Conservation (phyloP, 2,797 vertebrate genomes). For the Lemur catta region DNA sequence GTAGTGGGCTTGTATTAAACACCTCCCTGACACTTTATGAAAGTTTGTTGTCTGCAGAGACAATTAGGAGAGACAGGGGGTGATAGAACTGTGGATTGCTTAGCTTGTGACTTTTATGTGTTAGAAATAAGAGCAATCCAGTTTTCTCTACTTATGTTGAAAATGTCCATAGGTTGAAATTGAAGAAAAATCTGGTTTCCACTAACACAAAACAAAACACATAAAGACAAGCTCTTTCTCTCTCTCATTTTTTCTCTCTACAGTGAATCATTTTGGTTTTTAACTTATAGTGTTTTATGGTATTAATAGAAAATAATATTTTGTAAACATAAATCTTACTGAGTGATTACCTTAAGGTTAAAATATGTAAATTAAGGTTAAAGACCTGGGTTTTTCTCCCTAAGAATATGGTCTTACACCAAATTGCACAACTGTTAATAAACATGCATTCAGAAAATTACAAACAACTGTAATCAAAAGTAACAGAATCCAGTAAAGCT, state of each 20-base stretch:
- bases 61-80: not conserved
- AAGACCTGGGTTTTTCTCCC: not conserved
- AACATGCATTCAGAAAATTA: not conserved
- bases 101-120: not conserved
- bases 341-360: not conserved
- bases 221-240: not conserved
- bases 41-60: not conserved
- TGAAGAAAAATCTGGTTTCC: not conserved
- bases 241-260: not conserved
- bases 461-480: not conserved
- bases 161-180: not conserved
- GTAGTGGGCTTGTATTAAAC: not conserved
- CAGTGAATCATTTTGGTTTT: not conserved
- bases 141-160: not conserved
- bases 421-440: not conserved
- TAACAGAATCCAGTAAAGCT: not conserved
- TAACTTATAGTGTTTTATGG: not conserved
- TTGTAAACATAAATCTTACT: not conserved
- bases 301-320: not conserved
- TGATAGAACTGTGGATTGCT: not conserved
- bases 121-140: slow-evolving; percentile 6
- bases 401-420: not conserved
- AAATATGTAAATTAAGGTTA: slow-evolving; percentile 20
- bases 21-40: not conserved
- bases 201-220: not conserved